Conservation (phyloP, 2,113 vertebrate genomes). For the Chionis minor region DNA sequence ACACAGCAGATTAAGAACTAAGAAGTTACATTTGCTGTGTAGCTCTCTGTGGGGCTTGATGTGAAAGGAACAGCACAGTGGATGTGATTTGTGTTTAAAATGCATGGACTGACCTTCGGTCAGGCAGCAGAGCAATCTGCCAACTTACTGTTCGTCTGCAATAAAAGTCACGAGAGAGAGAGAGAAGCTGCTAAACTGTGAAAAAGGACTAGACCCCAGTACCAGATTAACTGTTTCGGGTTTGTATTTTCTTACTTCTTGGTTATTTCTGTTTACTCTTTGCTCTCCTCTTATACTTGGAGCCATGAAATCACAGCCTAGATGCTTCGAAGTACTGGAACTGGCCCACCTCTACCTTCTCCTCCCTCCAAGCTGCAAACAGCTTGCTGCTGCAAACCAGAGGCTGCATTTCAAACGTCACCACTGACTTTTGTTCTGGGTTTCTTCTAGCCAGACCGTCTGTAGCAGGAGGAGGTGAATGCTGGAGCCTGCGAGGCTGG, state of each 20-base stretch:
- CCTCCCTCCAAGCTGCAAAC: neutral
- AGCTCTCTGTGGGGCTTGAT: neutral
- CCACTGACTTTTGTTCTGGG: neutral
- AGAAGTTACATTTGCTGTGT: neutral
- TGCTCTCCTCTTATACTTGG: neutral
- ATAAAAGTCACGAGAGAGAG: neutral
- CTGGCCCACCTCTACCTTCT: neutral
- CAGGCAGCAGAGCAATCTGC: neutral
- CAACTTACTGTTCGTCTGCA: neutral
- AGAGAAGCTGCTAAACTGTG: neutral
- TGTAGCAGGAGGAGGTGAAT: neutral
- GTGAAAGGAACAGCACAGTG: neutral
- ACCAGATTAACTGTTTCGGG: neutral
- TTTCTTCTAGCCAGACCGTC: neutral
- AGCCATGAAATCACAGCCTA: neutral
- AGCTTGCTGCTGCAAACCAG: neutral
- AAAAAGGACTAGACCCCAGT: neutral
- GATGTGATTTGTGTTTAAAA: neutral
- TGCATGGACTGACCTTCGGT: neutral
- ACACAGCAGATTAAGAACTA: neutral
- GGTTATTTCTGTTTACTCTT: neutral
- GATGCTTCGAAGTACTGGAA: neutral
- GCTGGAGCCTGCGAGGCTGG: neutral
- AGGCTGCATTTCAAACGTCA: neutral
- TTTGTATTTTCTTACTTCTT: neutral